Conservation (phyloP, 2,797 vertebrate species). For the Fratercula arctica region DNA sequence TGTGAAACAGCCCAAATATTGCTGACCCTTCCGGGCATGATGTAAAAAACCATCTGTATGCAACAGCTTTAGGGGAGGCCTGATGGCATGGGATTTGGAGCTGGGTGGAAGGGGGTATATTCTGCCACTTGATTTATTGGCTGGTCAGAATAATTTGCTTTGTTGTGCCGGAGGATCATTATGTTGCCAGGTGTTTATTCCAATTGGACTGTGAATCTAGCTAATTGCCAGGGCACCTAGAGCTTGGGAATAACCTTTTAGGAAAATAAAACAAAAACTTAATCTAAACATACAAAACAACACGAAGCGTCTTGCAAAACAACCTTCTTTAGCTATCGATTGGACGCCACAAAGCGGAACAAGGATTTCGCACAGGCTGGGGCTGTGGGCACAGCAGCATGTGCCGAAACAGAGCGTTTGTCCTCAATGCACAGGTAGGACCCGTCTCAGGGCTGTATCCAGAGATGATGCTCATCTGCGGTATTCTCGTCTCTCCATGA, state of each 20-base stretch:
- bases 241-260: not conserved
- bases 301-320: not conserved
- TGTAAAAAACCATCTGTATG: slow-evolving; percentile 25
- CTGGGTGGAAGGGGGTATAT: not conserved
- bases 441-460: not conserved
- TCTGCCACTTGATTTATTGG: slow-evolving; percentile 44
- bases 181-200: slow-evolving; percentile 32
- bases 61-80: slow-evolving; percentile 44
- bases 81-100: slow-evolving; percentile 3
- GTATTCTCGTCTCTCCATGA: not conserved
- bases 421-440: not conserved
- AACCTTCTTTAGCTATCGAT: not conserved
- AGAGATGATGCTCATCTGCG: not conserved
- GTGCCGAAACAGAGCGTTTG: not conserved
- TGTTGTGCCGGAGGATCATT: not conserved
- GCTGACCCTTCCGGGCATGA: not conserved
- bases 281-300: not conserved
- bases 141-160: slow-evolving; percentile 7
- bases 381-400: not conserved
- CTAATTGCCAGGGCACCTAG: slow-evolving; percentile 10
- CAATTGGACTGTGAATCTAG: slow-evolving; percentile 8
- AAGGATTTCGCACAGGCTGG: not conserved
- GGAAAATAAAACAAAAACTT: not conserved
- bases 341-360: not conserved
- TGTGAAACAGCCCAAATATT: not conserved